Conservation (phyloP, 1,140 invertebrate genomes). For the Euwallacea fornicatus region DNA sequence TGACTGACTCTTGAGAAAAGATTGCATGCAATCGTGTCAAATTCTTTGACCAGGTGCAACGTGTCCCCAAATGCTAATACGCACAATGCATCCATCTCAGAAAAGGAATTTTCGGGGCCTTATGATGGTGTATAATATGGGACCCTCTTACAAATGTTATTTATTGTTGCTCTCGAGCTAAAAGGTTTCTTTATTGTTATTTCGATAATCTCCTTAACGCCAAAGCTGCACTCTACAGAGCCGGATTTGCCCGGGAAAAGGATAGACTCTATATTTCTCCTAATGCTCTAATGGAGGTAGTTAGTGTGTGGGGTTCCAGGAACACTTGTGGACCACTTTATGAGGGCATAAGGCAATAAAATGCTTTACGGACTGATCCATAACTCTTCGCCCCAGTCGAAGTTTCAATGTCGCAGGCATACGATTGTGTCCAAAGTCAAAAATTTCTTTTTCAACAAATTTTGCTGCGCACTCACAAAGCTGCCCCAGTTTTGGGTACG, state of each 20-base stretch:
- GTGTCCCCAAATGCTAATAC: conserved; percentile 28
- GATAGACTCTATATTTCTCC: background rate
- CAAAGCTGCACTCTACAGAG: conserved; percentile 25
- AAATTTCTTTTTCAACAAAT: too few relatives aligned
- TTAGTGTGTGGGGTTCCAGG: background rate
- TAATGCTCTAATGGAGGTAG: background rate
- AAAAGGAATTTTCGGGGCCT: conserved; percentile 24
- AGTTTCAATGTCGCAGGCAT: too few relatives aligned
- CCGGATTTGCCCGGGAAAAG: conserved; percentile 8
- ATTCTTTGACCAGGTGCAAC: background rate
- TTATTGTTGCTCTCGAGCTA: conserved; percentile 35
- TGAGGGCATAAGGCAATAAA: too few relatives aligned
- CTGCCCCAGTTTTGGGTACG: too few relatives aligned
- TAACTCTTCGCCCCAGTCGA: too few relatives aligned
- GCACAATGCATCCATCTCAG: conserved; percentile 24
- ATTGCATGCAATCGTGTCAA: conserved; percentile 24
- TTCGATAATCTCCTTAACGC: conserved; percentile 38
- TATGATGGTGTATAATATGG: conserved; percentile 28
- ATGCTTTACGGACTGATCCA: too few relatives aligned
- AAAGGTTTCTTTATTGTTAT: conserved; percentile 38
- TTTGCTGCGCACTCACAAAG: too few relatives aligned
- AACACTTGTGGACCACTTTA: too few relatives aligned
- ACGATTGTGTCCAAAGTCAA: too few relatives aligned
- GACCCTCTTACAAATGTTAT: conserved; percentile 36
- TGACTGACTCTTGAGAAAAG: conserved; percentile 11